phyloP scores from a whole-genome alignment of 2,113 vertebrate species.

The Callionymus lyra region DNA sequence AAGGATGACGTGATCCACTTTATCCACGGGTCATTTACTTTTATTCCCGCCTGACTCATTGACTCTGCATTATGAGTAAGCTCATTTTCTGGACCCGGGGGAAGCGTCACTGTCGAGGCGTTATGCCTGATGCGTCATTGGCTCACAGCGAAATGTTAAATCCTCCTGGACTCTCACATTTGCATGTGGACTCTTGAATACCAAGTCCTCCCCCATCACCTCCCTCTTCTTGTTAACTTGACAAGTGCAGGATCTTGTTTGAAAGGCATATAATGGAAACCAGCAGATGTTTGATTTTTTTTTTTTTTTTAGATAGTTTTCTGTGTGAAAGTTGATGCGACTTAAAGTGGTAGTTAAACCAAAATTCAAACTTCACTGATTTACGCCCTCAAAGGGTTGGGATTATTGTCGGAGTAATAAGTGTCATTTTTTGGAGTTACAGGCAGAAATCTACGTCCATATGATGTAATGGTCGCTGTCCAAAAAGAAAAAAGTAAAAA shows the following conservation, averaged over 20 bases:
- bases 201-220: slow-evolving; percentile 6
- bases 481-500: no score
- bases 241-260: slow-evolving; percentile 1
- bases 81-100: slow-evolving; percentile 30
- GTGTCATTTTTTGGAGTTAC: no score
- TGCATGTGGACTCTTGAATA: slow-evolving; percentile 1
- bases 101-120: slow-evolving; percentile 26
- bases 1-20: slow-evolving; percentile 35
- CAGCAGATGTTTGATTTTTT: slow-evolving; percentile 4
- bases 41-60: slow-evolving; percentile 39
- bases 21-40: slow-evolving; percentile 40
- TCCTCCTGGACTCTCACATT: no score
- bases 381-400: no score
- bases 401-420: no score
- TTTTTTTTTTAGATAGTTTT: slow-evolving; percentile 8
- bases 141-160: no score
- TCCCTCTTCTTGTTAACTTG: background rate
- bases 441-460: no score
- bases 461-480: no score
- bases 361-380: no score
- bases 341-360: no score
- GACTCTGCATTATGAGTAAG: slow-evolving; percentile 30
- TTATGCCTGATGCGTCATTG: slow-evolving; percentile 24
- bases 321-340: no score
- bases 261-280: slow-evolving; percentile 6